Evolutionary conservation across 2,113 vertebrate genomes (phyloP).

Genomic region (Accipiter cooperii): DNA sequence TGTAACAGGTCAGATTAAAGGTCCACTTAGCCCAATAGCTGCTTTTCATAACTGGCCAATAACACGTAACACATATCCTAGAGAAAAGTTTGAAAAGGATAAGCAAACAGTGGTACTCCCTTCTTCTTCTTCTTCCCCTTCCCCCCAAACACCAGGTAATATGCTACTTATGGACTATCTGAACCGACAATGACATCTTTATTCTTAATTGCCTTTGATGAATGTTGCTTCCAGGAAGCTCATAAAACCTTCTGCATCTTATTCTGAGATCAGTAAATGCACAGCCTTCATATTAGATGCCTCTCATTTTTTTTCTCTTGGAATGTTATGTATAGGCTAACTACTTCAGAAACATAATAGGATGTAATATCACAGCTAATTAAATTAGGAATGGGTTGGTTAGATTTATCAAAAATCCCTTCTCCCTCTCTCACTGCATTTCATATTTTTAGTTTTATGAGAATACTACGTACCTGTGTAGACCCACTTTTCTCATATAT

Average conservation of each 20-base stretch:
- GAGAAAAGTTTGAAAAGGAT: neutral
- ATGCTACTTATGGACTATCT: neutral
- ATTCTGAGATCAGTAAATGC: neutral
- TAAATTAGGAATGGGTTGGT: neutral
- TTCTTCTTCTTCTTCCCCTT: neutral
- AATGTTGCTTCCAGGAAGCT: neutral
- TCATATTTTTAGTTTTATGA: neutral
- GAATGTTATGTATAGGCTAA: neutral
- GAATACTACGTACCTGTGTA: neutral
- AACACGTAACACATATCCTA: neutral
- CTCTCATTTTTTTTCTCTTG: neutral
- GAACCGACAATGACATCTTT: neutral
- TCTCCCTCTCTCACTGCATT: neutral
- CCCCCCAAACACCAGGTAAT: neutral
- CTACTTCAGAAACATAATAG: neutral
- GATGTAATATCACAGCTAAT: neutral
- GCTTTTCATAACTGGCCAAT: neutral
- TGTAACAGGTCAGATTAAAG: neutral
- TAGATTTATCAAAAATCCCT: neutral
- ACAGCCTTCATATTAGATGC: neutral
- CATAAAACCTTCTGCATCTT: neutral
- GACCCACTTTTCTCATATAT: neutral
- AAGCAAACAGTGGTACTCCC: neutral
- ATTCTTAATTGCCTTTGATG: neutral
- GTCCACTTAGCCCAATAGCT: neutral